Evolutionary conservation across 2,797 vertebrate species (phyloP).

Genomic region (Amblyraja radiata): DNA sequence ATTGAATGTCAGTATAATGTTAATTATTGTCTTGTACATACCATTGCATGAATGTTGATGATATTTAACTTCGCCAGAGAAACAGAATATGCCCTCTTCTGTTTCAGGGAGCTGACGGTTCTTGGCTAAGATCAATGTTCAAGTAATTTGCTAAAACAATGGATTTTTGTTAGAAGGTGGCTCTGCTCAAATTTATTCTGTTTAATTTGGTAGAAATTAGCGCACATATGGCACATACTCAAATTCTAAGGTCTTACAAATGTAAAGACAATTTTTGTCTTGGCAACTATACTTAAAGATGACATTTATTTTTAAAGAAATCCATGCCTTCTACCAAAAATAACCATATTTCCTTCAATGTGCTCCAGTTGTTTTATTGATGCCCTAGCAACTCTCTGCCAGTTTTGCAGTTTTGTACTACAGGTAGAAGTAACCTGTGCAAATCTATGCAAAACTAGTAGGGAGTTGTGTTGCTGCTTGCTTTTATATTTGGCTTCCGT

Average conservation of each 20-base stretch:
- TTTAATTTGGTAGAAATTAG: neutral
- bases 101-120: neutral
- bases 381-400: constrained; percentile 11
- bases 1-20: neutral
- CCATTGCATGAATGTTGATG: too few relatives aligned
- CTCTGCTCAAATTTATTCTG: neutral
- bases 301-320: neutral
- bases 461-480: constrained; percentile 19
- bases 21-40: neutral
- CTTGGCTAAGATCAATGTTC: neutral
- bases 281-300: neutral
- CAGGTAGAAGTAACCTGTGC: constrained; percentile 33
- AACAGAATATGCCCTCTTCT: neutral
- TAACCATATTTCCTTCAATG: neutral
- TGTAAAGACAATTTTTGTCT: neutral
- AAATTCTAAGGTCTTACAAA: neutral
- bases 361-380: constrained; percentile 1
- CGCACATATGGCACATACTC: too few relatives aligned
- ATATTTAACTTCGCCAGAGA: neutral
- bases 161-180: neutral
- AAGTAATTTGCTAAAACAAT: neutral
- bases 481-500: neutral
- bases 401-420: constrained; percentile 37
- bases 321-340: neutral
- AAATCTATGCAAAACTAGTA: constrained; percentile 36